These are phyloP conservation scores for Lepus americanus DNA, from an alignment of 2,113 vertebrate genomes.

Conservation along the genomic window DNA sequence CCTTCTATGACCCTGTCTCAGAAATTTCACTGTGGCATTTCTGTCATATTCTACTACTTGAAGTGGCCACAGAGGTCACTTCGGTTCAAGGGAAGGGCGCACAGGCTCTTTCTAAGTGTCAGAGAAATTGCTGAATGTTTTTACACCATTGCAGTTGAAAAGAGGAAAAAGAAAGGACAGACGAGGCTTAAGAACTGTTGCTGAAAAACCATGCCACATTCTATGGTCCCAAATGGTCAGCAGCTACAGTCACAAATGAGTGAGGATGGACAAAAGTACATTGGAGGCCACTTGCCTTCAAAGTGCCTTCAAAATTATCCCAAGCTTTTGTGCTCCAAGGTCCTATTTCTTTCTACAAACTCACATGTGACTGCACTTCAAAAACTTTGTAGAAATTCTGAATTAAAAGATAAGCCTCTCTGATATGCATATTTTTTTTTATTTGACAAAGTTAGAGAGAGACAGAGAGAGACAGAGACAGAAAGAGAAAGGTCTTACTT, in stretches of 20 bases:
- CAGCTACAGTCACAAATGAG: background rate
- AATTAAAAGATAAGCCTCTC: no score
- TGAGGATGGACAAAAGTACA: background rate
- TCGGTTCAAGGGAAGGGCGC: background rate
- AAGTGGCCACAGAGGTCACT: background rate
- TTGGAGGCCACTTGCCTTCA: background rate
- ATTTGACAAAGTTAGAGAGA: background rate
- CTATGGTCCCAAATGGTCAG: background rate
- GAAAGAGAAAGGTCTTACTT: background rate
- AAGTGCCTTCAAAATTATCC: background rate
- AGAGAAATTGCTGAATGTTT: background rate
- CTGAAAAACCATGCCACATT: background rate
- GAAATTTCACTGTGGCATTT: conserved; percentile 2
- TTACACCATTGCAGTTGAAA: background rate
- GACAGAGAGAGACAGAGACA: background rate
- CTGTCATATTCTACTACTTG: background rate
- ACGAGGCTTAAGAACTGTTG: background rate
- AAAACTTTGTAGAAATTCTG: no score
- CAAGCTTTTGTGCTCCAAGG: conserved; percentile 1
- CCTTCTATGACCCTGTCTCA: background rate
- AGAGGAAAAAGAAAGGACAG: background rate
- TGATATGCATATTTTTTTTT: no score
- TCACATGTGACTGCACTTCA: no score
- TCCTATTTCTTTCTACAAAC: background rate
- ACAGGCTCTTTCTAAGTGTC: background rate